Evolutionary conservation across 2,113 vertebrate species (phyloP).

Genomic region (Dasyornis broadbenti): DNA sequence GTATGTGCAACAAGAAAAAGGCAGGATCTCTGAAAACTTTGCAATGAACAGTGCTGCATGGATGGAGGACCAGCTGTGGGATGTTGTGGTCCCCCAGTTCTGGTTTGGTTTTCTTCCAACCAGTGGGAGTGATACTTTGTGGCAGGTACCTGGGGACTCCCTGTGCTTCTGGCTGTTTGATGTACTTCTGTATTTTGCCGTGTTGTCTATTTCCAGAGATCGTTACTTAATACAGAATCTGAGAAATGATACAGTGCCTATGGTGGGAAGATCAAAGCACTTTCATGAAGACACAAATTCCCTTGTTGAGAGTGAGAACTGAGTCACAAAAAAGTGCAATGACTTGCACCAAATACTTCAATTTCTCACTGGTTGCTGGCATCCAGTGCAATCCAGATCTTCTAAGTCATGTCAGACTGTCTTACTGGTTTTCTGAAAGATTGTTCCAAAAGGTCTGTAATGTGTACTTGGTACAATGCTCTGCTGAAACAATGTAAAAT

Average conservation of each 20-base stretch:
- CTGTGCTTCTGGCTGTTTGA: background rate
- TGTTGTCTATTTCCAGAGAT: background rate
- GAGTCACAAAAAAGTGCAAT: background rate
- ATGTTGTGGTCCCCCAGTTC: background rate
- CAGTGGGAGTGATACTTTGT: background rate
- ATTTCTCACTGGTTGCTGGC: background rate
- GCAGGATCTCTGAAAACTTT: background rate
- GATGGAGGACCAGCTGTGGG: background rate
- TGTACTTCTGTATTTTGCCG: background rate
- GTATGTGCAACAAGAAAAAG: background rate
- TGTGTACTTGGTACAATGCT: rapidly evolving
- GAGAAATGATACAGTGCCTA: background rate
- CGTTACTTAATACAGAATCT: background rate
- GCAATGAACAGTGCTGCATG: background rate
- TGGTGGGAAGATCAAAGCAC: background rate
- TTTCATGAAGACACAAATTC: background rate
- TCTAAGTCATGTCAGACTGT: background rate
- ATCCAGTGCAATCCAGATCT: background rate
- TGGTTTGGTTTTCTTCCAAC: background rate
- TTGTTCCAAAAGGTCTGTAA: background rate
- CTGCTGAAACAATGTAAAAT: background rate
- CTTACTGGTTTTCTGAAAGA: background rate
- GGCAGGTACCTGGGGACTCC: background rate
- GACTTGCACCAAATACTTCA: background rate
- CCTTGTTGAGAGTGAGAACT: background rate